Evolutionary conservation across 2,797 vertebrate species (phyloP), one percentile per base, ranked within the genome.

Genomic region (Hydrophis major): DNA sequence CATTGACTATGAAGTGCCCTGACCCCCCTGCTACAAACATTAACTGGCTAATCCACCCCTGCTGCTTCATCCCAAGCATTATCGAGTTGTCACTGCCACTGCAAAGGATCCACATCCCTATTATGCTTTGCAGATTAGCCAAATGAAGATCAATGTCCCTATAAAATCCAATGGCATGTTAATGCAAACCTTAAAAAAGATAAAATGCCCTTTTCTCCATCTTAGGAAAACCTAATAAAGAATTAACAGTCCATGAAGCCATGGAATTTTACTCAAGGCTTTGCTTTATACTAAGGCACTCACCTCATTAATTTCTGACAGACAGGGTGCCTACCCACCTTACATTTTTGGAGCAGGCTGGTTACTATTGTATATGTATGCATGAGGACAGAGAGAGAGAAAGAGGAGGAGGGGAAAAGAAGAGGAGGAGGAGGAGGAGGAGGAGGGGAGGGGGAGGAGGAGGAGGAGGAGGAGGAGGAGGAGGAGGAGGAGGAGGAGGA

Each of bases 181-280:
- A 97, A 97, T 93, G 90, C 94, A 97, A 97, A 97, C 95, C 97
- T 97, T 97, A 96, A 97, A 97, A 97, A 97, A 97, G 97, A 97
- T 96, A 96, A 97, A 98, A 97, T 90, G 96, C 95, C 95, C 97
- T 97, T 97, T 97, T 96, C 96, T 97, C 96, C 86, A 95, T 94
- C 97, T 97, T 97, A 97, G 97, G 96, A 97, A 98, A 97, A 97
- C 96, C 97, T 97, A 97, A 98, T 97, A 97, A 97, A 98, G 97
- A 98, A 98, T 97, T 98, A 98, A 98, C 97, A 96, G 97, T 97
- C 97, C 92, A 94, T 95, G 92, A 97, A 97, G 90, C 95, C 95
- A 92, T 86, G 93, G 97, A 96, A 97, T 96, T 96, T 97, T 96
- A 97, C 97, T 97, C 97, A 96, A 97, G 96, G 96, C 93, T 97